phyloP scores from a whole-genome alignment of 2,888 invertebrate genomes.

The Pterostichus madidus region DNA sequence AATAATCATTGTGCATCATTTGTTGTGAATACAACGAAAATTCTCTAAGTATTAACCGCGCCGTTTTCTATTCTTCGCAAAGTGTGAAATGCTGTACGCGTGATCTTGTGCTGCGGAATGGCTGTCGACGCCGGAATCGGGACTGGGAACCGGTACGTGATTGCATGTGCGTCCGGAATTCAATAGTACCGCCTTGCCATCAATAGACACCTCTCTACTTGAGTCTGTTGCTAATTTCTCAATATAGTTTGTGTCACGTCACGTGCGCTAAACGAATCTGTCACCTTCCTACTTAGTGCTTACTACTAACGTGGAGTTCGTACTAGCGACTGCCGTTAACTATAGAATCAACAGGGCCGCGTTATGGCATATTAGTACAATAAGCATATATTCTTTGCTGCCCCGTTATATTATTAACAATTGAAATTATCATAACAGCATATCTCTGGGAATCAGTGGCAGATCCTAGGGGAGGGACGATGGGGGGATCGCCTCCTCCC shows the following conservation, averaged over 20 bases:
- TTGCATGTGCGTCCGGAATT: constrained; percentile 54
- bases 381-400: too few relatives aligned
- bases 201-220: constrained; percentile 44
- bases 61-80: background rate
- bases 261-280: constrained; percentile 19
- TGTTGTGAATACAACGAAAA: too few relatives aligned
- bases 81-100: background rate
- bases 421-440: too few relatives aligned
- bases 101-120: background rate
- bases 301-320: background rate
- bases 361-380: too few relatives aligned
- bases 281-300: constrained; percentile 11
- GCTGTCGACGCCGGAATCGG: background rate
- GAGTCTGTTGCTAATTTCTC: constrained; percentile 53
- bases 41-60: too few relatives aligned
- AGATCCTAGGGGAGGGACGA: too few relatives aligned
- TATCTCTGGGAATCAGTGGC: too few relatives aligned
- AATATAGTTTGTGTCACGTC: constrained; percentile 34
- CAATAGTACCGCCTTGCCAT: constrained; percentile 17
- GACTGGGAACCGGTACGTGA: constrained; percentile 15
- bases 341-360: too few relatives aligned
- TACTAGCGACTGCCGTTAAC: background rate
- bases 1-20: too few relatives aligned
- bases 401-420: too few relatives aligned
- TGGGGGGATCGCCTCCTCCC: too few relatives aligned